Evolutionary conservation across 2,113 vertebrate genomes (phyloP).

Genomic region (Climacteris rufus): DNA sequence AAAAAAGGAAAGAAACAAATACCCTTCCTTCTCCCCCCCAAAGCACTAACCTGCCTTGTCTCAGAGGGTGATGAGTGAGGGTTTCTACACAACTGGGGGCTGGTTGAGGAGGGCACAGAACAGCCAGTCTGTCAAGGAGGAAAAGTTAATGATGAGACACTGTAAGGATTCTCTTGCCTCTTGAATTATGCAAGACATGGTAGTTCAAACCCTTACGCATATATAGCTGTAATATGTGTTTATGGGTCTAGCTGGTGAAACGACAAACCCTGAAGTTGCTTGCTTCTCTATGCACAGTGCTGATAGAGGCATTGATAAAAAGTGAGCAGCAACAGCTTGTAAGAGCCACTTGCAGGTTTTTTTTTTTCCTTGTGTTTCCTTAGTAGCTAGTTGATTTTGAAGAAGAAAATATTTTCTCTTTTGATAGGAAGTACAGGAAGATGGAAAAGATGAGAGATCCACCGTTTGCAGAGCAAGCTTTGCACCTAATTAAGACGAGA

Average conservation of each 20-base stretch:
- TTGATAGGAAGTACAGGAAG: constrained; percentile 52
- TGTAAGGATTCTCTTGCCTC: background rate
- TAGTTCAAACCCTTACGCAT: background rate
- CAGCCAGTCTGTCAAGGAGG: background rate
- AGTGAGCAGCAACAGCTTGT: background rate
- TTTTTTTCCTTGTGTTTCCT: background rate
- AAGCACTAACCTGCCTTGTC: background rate
- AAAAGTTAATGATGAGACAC: background rate
- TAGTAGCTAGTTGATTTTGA: constrained; percentile 34
- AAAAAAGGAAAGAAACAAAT: background rate
- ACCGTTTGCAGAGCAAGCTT: constrained; percentile 27
- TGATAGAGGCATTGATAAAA: background rate
- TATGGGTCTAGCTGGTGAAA: background rate
- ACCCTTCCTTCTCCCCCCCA: background rate
- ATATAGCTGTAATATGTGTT: background rate
- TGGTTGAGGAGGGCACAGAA: background rate
- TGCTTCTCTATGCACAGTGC: background rate
- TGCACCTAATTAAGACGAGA: constrained; percentile 23
- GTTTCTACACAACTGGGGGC: background rate
- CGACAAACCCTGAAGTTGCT: background rate
- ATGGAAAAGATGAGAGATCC: constrained; percentile 49
- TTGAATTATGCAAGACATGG: background rate
- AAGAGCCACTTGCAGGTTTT: background rate
- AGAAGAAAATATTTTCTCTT: constrained; percentile 49
- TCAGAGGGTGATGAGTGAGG: background rate